Base-by-base conservation (phyloP, 2,888 invertebrate species). In the Dione juno region DNA sequence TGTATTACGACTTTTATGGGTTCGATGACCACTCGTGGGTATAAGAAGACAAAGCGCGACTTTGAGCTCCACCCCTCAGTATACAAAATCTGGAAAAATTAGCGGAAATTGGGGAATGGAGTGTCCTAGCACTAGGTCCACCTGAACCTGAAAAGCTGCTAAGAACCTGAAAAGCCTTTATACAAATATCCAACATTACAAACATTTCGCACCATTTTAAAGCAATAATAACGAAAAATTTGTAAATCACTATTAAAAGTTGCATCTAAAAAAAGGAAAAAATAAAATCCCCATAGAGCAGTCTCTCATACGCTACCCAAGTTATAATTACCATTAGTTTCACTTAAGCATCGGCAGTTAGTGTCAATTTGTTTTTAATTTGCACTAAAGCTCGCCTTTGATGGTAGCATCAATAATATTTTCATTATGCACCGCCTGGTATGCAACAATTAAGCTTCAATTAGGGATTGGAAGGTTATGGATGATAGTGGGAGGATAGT, bases 361-460 rank as follows among this genome's bases (percentile, higher is more conserved):
- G 67, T 50, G 41, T 58, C 59, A 67, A 67, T 67, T 67, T 59
- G 59, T 67, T 67, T 54, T 67, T 58, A 67, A 67, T 67, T 67
- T 58, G 37, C 48, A 50, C 21, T 58, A 45, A 28, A n/a, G 37
- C 66, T 40, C 16, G 67, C 35, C 45, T 61, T 61, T 61, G 61
- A 45, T 16, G 43, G 61, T n/a, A 16, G 28, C 28, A 45, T 28
- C 61, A 61, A 61, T 61, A 61, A 61, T 61, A 61, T 61, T 61
- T 61, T 61, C 45, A 61, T 35, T 61, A 61, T 43, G 58, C 50
- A n/a, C 41, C 67, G 59, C 14, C 50, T 67, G 50, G 13, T 59
- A 59, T 67, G 50, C 43, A 52, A 52, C 19, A 61, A 41, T 67
- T 59, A 35, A 61, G 11, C 14, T 61, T 61, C 61, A 61, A 45